Conservation (phyloP, 1,140 invertebrate species). For the Eubasilissa regina region DNA sequence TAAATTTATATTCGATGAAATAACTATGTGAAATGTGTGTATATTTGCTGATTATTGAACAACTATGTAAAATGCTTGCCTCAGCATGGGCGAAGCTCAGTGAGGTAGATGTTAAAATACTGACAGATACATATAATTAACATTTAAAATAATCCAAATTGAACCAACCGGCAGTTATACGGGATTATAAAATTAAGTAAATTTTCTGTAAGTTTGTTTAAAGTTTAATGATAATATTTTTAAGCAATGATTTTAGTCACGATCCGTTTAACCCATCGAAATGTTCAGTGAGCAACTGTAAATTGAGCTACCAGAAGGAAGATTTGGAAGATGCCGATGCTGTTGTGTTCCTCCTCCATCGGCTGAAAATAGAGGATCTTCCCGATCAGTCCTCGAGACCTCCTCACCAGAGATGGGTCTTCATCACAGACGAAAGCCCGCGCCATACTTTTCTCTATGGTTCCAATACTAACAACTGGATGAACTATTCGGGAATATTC, state of each 20-base stretch:
- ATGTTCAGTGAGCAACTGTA: conserved; percentile 74
- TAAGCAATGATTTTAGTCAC: conserved; percentile 57
- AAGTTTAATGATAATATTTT: background rate
- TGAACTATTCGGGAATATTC: conserved; percentile 73
- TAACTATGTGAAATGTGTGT: no score
- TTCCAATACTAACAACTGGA: conserved; percentile 61
- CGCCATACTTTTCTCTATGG: conserved; percentile 69
- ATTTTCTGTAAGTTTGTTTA: no score
- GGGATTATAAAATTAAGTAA: no score
- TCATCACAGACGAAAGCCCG: conserved; percentile 76
- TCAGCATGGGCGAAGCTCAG: no score
- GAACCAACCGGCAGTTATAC: no score
- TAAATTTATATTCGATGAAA: no score
- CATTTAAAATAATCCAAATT: no score
- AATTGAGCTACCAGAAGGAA: conserved; percentile 69
- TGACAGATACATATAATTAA: no score
- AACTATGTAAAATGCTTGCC: no score
- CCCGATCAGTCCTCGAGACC: conserved; percentile 54
- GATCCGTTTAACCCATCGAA: conserved; percentile 70
- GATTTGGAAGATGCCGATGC: conserved; percentile 71
- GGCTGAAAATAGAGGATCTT: conserved; percentile 62
- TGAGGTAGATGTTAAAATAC: no score
- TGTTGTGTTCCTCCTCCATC: conserved; percentile 75
- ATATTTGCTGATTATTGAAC: no score
- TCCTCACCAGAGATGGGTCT: conserved; percentile 75